A percentile compares a stretch with the other conserved stretches of the same genome.
Evolutionary conservation across 2,113 vertebrate species (phyloP).

Genomic region (Ploceus nigricollis): DNA sequence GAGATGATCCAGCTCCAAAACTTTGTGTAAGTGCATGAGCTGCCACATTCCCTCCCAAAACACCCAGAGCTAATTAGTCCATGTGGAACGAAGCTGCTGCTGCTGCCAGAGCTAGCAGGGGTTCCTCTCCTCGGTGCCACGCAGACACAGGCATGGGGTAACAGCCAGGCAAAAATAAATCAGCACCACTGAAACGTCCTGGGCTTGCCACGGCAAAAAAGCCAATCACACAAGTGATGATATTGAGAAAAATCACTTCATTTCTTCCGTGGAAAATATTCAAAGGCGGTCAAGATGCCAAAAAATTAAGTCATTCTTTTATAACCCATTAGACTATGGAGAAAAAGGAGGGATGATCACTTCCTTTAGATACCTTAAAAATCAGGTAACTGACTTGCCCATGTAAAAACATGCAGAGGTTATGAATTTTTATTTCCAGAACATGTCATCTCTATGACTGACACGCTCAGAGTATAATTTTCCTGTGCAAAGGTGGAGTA

Average conservation of each 20-base stretch:
- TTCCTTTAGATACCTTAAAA: neutral
- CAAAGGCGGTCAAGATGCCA: neutral
- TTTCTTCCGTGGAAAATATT: constrained; percentile 19
- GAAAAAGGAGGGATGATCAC: neutral
- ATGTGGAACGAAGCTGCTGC: neutral
- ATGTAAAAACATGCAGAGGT: neutral
- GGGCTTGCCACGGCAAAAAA: constrained; percentile 2
- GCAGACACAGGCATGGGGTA: neutral
- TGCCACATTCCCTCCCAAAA: neutral
- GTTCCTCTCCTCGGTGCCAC: neutral
- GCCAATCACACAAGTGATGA: neutral
- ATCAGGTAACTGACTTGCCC: neutral
- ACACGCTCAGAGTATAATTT: neutral
- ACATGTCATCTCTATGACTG: neutral
- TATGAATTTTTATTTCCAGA: neutral
- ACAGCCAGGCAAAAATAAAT: neutral
- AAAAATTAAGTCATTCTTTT: constrained; percentile 33
- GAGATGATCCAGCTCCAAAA: neutral
- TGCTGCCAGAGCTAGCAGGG: constrained; percentile 45
- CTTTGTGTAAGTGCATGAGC: neutral
- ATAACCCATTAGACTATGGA: neutral
- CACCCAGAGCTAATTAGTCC: neutral
- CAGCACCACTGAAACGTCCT: neutral
- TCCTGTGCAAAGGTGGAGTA: constrained; percentile 10
- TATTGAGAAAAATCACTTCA: neutral